A percentile compares a stretch with the other conserved stretches of the same genome.
These are phyloP conservation scores for Calypte anna DNA, from an alignment of 2,113 vertebrate genomes.

Conservation along the genomic window DNA sequence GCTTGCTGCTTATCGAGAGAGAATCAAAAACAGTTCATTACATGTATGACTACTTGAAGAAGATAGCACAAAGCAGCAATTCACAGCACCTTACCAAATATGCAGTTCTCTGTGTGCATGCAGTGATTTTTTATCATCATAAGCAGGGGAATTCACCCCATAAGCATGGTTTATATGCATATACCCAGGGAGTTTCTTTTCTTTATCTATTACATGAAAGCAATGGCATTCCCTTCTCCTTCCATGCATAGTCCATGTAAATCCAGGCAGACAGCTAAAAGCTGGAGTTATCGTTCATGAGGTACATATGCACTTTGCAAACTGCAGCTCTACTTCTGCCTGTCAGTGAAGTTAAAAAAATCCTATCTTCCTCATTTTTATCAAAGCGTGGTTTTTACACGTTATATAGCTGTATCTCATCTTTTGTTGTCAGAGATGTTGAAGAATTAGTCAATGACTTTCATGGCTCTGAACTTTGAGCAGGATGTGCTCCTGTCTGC, in stretches of 20 bases:
- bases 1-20: neutral
- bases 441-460: neutral
- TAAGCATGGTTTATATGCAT: fast-evolving
- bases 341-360: neutral
- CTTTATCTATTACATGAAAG: neutral
- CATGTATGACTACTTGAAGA: neutral
- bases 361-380: neutral
- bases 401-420: neutral
- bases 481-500: neutral
- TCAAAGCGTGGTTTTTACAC: neutral
- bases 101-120: neutral
- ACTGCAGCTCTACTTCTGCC: neutral
- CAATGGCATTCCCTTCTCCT: neutral
- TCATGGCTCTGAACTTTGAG: neutral
- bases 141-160: neutral
- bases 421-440: neutral
- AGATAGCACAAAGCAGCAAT: neutral
- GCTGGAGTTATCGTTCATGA: neutral
- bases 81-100: neutral
- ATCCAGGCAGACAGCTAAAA: neutral
- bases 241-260: neutral
- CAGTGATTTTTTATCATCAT: neutral
- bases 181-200: neutral
- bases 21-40: neutral
- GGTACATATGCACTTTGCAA: neutral